Conservation (phyloP, 2,888 invertebrate species). For the Tachystola acroxantha region DNA sequence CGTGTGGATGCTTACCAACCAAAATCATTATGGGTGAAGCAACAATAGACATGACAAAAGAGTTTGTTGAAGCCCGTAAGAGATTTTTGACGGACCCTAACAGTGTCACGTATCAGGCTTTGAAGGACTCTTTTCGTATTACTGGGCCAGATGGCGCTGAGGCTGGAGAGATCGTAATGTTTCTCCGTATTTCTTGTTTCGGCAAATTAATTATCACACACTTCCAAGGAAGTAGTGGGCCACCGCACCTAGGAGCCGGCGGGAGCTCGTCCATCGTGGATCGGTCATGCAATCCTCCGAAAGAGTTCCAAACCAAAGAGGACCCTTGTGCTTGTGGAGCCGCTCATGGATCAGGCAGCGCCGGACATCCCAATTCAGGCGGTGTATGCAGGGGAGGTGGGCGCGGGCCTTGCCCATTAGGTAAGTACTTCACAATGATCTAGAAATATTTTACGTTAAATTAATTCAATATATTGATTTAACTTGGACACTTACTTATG, state of each 20-base stretch:
- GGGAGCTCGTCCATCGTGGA: constrained; percentile 38
- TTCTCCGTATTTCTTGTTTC: constrained; percentile 81
- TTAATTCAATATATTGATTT: too few species aligned
- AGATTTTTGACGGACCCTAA: constrained; percentile 65
- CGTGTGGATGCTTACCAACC: constrained; percentile 80
- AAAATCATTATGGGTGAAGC: constrained; percentile 79
- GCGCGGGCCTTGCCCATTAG: constrained; percentile 39
- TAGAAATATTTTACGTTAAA: neutral
- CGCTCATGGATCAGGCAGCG: constrained; percentile 23
- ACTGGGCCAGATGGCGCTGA: constrained; percentile 62
- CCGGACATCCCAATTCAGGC: constrained; percentile 9
- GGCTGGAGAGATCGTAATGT: constrained; percentile 79
- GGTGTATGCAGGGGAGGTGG: constrained; percentile 24
- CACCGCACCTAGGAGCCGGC: constrained; percentile 37
- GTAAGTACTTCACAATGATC: constrained; percentile 24
- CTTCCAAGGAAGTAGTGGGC: constrained; percentile 72
- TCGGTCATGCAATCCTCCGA: constrained; percentile 53
- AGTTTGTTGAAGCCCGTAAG: constrained; percentile 77
- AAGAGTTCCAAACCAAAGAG: constrained; percentile 39
- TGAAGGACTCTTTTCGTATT: constrained; percentile 80
- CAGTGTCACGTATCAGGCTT: constrained; percentile 71
- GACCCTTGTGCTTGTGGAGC: constrained; percentile 62
- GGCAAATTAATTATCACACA: constrained; percentile 82
- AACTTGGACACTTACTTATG: too few species aligned
- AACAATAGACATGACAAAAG: constrained; percentile 77